A percentile compares a stretch with the other conserved stretches of the same genome.
Conservation (phyloP, 2,888 invertebrate genomes). For the Zelleria hepariella region DNA sequence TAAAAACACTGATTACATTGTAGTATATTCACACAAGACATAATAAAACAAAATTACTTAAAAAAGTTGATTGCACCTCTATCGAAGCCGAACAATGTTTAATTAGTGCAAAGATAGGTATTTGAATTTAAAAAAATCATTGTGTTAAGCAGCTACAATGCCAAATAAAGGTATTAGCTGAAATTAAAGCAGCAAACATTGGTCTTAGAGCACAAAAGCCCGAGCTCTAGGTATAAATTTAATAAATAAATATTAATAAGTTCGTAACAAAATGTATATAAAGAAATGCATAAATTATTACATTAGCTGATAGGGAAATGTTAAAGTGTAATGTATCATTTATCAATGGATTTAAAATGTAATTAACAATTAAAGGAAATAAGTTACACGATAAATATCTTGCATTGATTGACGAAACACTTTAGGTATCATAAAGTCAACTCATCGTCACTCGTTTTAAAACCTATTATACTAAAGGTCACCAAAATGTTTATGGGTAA, state of each 20-base stretch:
- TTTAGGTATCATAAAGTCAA: neutral
- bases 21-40: neutral
- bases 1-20: neutral
- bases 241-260: no score
- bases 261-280: neutral
- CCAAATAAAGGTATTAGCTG: neutral
- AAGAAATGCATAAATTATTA: no score
- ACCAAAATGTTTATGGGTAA: constrained; percentile 23
- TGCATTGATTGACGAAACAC: neutral
- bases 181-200: neutral
- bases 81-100: neutral
- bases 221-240: no score
- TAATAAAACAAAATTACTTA: neutral
- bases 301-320: no score
- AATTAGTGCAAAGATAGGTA: neutral
- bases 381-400: neutral
- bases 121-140: no score
- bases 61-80: neutral
- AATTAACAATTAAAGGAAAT: no score
- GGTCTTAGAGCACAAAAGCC: neutral
- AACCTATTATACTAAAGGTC: constrained; percentile 18
- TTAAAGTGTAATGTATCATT: no score
- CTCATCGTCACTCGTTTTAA: neutral
- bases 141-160: neutral
- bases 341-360: no score